phyloP scores from a whole-genome alignment of 2,113 vertebrate genomes.

The Chascanopsetta lugubris region DNA sequence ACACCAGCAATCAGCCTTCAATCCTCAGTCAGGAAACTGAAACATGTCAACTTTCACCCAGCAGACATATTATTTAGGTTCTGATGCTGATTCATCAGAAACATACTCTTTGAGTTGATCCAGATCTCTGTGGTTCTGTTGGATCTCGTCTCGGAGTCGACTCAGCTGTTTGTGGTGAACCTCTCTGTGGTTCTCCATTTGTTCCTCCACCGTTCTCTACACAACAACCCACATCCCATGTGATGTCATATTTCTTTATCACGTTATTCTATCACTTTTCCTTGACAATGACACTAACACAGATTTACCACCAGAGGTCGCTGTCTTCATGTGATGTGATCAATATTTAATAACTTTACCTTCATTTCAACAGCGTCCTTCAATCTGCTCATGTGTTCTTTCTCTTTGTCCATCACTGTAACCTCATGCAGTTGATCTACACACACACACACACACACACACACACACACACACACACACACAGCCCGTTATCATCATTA shows the following conservation, averaged over 20 bases:
- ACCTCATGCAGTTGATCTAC: constrained; percentile 91
- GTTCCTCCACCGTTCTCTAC: constrained; percentile 87
- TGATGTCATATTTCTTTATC: neutral
- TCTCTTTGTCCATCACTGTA: constrained; percentile 74
- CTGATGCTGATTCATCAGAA: neutral
- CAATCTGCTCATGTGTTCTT: constrained; percentile 68
- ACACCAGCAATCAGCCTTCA: neutral
- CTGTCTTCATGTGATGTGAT: too few species aligned
- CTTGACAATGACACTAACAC: too few species aligned
- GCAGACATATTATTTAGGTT: neutral
- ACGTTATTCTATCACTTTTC: too few species aligned
- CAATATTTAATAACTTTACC: constrained; percentile 40
- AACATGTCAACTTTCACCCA: neutral
- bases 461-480: neutral
- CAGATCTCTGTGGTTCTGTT: constrained; percentile 88
- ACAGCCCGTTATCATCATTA: neutral
- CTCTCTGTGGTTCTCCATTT: constrained; percentile 95
- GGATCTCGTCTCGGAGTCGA: constrained; percentile 91
- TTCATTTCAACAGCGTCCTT: constrained; percentile 75
- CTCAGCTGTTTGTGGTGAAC: constrained; percentile 92
- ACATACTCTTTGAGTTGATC: constrained; percentile 91
- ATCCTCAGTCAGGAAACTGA: neutral
- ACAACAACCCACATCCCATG: neutral
- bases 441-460: neutral
- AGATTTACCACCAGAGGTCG: too few species aligned